Conservation (phyloP, 2,113 vertebrate genomes). For the Aptenodytes forsteri region DNA sequence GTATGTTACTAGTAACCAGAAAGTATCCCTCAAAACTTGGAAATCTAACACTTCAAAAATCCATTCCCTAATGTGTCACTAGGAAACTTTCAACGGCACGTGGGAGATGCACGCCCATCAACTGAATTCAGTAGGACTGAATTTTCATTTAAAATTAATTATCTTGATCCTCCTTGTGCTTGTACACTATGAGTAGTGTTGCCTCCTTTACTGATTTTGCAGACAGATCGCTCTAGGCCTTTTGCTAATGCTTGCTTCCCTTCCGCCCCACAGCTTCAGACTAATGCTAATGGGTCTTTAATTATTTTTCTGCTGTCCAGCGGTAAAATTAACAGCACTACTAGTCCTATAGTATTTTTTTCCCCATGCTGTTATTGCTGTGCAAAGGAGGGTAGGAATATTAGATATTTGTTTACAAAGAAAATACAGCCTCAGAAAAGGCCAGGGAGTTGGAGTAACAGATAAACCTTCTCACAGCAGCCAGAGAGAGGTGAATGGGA, state of each 20-base stretch:
- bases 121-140: background rate
- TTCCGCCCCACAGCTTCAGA: background rate
- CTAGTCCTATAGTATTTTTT: background rate
- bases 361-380: background rate
- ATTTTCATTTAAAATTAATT: background rate
- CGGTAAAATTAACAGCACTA: background rate
- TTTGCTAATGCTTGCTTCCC: background rate
- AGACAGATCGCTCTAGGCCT: background rate
- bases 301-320: background rate
- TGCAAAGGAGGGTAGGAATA: background rate
- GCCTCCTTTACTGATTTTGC: background rate
- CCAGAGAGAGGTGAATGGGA: background rate
- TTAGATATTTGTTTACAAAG: fast-evolving
- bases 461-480: background rate
- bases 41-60: background rate
- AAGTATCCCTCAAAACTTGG: background rate
- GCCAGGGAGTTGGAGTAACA: background rate
- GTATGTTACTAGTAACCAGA: background rate
- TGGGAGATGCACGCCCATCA: background rate
- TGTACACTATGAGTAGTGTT: background rate
- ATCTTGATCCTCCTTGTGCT: background rate
- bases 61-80: background rate
- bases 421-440: background rate
- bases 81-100: background rate
- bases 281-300: background rate